Conservation (phyloP, 2,888 invertebrate species). For the Pristionchus mayeri region DNA sequence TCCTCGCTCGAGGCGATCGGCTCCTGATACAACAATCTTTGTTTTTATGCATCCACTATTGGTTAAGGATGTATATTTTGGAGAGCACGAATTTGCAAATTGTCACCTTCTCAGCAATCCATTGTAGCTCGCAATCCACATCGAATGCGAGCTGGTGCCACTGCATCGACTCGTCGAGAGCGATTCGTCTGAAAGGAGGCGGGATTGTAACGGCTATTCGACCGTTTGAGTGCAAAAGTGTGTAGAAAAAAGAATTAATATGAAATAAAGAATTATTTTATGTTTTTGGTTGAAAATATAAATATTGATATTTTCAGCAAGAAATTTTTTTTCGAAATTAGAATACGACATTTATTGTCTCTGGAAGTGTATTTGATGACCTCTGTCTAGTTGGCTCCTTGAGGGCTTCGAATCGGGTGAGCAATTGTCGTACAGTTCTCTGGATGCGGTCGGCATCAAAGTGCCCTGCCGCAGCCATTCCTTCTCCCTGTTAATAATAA, state of each 20-base stretch:
- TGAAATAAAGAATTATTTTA: too few species aligned
- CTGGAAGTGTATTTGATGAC: too few species aligned
- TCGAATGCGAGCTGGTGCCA: slow-evolving; percentile 95
- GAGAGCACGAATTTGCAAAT: neutral
- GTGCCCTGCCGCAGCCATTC: slow-evolving; percentile 93
- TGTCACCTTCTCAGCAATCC: slow-evolving; percentile 88
- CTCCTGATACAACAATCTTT: slow-evolving; percentile 73
- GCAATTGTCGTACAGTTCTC: slow-evolving; percentile 75
- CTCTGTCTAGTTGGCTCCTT: slow-evolving; percentile 49
- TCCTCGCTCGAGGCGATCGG: slow-evolving; percentile 85
- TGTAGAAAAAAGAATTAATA: too few species aligned
- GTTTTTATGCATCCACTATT: neutral
- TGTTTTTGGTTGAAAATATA: too few species aligned
- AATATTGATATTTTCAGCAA: too few species aligned
- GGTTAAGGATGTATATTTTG: neutral
- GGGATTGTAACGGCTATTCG: too few species aligned
- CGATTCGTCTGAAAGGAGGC: slow-evolving; percentile 81
- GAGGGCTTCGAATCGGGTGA: slow-evolving; percentile 34
- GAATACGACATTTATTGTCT: too few species aligned
- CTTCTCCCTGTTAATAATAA: slow-evolving; percentile 80
- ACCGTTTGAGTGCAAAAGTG: neutral
- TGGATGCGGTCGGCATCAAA: slow-evolving; percentile 92
- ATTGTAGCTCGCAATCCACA: slow-evolving; percentile 91
- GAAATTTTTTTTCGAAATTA: too few species aligned
- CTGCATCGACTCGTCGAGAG: slow-evolving; percentile 89